phyloP scores from a whole-genome alignment of 2,888 invertebrate genomes.

The Diadegma fenestrale region DNA sequence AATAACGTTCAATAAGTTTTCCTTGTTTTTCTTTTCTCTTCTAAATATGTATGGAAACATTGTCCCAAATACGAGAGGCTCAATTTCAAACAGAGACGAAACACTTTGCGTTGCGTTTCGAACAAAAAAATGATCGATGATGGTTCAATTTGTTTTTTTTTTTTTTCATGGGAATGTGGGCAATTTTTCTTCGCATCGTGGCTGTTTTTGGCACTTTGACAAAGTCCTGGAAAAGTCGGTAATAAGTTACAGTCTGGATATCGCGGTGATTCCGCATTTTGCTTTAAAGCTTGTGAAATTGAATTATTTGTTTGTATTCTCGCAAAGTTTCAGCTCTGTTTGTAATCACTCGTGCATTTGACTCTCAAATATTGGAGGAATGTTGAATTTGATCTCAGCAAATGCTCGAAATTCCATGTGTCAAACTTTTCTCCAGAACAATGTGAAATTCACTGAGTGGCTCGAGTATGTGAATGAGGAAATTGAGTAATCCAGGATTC shows the following conservation, averaged over 20 bases:
- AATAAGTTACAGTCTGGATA: background rate
- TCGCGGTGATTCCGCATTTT: background rate
- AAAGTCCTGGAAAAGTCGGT: background rate
- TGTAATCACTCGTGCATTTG: constrained; percentile 20
- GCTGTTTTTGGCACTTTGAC: background rate
- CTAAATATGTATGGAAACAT: constrained; percentile 40
- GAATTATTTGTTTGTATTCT: background rate
- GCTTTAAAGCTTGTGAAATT: background rate
- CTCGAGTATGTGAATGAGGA: constrained; percentile 95
- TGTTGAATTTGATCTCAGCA: constrained; percentile 74
- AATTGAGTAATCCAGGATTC: constrained; percentile 93
- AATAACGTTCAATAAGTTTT: background rate
- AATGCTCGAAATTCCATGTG: constrained; percentile 87
- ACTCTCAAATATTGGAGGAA: constrained; percentile 25
- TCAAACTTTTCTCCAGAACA: constrained; percentile 94
- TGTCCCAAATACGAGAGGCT: constrained; percentile 25
- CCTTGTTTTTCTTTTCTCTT: constrained; percentile 22
- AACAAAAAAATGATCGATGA: background rate
- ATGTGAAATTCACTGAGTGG: constrained; percentile 96
- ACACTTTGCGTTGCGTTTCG: background rate
- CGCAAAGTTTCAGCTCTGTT: background rate
- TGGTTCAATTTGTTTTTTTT: background rate
- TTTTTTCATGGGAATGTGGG: background rate
- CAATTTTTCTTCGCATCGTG: background rate
- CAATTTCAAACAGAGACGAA: constrained; percentile 2